Percentiles rank a stretch among this genome's conserved stretches.
Evolutionary conservation across 2,888 invertebrate genomes (phyloP).

Genomic region (Minunthozetes semirufus): DNA sequence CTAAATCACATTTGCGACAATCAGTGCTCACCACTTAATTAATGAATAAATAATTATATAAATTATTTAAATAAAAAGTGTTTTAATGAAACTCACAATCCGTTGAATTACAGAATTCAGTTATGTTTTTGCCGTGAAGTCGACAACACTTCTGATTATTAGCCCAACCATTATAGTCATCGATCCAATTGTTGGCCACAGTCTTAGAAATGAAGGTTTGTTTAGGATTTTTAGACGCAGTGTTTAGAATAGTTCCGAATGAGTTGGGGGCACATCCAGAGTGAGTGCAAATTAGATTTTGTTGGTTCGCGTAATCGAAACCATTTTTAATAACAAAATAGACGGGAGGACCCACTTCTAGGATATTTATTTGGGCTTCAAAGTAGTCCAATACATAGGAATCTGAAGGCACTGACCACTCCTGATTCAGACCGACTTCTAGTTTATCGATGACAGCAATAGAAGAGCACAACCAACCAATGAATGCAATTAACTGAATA

Average conservation of each 20-base stretch:
- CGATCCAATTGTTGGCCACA: conserved; percentile 79
- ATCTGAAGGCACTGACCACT: conserved; percentile 54
- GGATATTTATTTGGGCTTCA: conserved; percentile 47
- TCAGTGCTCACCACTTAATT: background rate
- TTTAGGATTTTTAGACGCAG: conserved; percentile 37
- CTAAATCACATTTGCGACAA: conserved; percentile 31
- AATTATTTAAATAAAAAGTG: background rate
- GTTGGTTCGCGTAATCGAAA: conserved; percentile 48
- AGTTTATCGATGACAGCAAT: conserved; percentile 50
- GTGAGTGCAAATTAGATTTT: conserved; percentile 51
- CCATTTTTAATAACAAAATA: conserved; percentile 54
- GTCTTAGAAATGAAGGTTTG: conserved; percentile 69
- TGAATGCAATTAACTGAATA: conserved; percentile 48
- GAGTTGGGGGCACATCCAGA: conserved; percentile 43
- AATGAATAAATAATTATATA: background rate
- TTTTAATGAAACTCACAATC: conserved; percentile 22
- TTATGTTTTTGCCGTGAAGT: conserved; percentile 32
- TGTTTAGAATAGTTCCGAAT: conserved; percentile 41
- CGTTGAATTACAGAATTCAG: conserved; percentile 38
- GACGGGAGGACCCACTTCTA: conserved; percentile 55
- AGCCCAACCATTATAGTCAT: conserved; percentile 90
- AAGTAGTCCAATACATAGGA: conserved; percentile 54
- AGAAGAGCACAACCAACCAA: conserved; percentile 50
- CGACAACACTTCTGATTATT: conserved; percentile 38
- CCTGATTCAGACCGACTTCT: conserved; percentile 54